Base-by-base conservation (phyloP, 2,888 invertebrate genomes). In the Nomada lathburiana region DNA sequence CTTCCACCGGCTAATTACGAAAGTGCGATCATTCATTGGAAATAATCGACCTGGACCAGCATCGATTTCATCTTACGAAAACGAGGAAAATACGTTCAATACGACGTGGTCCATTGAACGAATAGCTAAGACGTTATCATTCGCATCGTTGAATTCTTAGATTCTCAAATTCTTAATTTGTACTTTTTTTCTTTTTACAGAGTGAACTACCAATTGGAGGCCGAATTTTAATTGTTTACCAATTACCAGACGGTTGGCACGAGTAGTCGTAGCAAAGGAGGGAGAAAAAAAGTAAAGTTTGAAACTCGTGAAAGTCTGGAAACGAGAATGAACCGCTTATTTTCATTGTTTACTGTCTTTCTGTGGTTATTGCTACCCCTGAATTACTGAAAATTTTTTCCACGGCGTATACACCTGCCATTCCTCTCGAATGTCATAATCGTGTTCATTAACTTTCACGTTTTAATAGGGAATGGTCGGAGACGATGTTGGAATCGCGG, bases 1-100 rank as follows among this genome's bases (percentile, higher is more conserved):
- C 74, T 76, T 80, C 78, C 74, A 42, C n/a, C 69, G 70, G 73
- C 86, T 88, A 88, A 88, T 88, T 88, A 84, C 76, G 81, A 85
- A 78, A 87, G 88, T 74, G 82, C 72, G 81, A 83, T 79, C 81
- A 72, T 71, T 76, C 88, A 63, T 78, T 81, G 86, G 88, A 86
- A 87, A 86, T 82, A 84, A 88, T 87, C 80, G 71, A 52, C 50
- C 63, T 1, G 36, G 47, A 20, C 42, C 67, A 11, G 44, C 57
- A 55, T 63, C 67, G 53, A 67, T 69, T 69, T 52, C 59, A 29
- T 62, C 75, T 57, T 60, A 20, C 29, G 55, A 63, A 57, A 83
- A 59, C 42, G 20, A 60, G 36, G 53, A 44, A 53, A 76, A 75
- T 64, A 65, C 59, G 18, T 26, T 62, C 23, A 42, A 26, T 29